These are phyloP conservation scores for Drosophila repletoides DNA, from an alignment of 1,140 invertebrate species.

Conservation along the genomic window DNA sequence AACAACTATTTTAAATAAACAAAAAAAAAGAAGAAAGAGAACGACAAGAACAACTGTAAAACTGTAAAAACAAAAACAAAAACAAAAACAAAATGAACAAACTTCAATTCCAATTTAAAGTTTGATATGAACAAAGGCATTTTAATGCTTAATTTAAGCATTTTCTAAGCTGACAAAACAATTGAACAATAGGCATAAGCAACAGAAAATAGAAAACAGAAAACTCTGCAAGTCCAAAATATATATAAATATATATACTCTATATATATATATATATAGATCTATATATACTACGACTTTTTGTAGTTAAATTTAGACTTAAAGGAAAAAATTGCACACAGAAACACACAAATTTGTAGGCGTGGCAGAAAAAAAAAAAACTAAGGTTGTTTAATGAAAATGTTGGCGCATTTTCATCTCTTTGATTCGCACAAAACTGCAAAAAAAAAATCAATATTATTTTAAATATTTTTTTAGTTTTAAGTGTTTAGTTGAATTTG, in stretches of 20 bases:
- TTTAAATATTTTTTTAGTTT: constrained; percentile 16
- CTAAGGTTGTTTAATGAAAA: constrained; percentile 36
- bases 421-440: constrained; percentile 43
- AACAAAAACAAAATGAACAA: constrained; percentile 36
- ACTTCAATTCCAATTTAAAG: constrained; percentile 60
- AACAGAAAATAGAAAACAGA: constrained; percentile 24
- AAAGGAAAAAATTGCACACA: constrained; percentile 60
- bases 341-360: constrained; percentile 22
- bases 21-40: constrained; percentile 22
- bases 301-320: constrained; percentile 74
- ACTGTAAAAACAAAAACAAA: constrained; percentile 29
- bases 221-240: constrained; percentile 72
- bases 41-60: constrained; percentile 31
- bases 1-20: constrained; percentile 48
- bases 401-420: constrained; percentile 42
- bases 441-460: constrained; percentile 25
- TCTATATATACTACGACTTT: constrained; percentile 65
- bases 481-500: constrained; percentile 67
- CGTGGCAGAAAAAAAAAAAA: constrained; percentile 40
- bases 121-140: constrained; percentile 40
- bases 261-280: too few species aligned
- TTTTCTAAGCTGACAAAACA: constrained; percentile 36
- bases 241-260: too few species aligned
- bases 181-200: constrained; percentile 43
- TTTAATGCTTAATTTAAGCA: constrained; percentile 35